Percentiles rank a stretch among this genome's conserved stretches.
Conservation (phyloP, 2,797 vertebrate species). For the Neostethus bicornis region DNA sequence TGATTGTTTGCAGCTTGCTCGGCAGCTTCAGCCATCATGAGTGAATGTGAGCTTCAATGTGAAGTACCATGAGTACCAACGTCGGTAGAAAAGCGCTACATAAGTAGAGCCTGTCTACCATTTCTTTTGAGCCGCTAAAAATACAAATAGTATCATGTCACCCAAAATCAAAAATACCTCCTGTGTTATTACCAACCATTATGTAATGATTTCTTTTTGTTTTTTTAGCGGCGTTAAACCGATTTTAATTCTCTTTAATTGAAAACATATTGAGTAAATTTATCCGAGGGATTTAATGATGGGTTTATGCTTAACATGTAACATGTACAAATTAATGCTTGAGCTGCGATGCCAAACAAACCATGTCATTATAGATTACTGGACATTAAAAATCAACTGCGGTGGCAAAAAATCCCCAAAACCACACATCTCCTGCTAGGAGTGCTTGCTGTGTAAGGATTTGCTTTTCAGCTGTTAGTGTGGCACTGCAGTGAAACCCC, state of each 20-base stretch:
- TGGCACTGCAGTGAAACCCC: slow-evolving; percentile 31
- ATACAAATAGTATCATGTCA: no score
- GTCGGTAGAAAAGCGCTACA: no score
- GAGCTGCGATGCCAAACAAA: slow-evolving; percentile 17
- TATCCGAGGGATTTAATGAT: slow-evolving; percentile 15
- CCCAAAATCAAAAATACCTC: no score
- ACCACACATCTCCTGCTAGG: slow-evolving; percentile 20
- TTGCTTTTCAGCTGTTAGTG: slow-evolving; percentile 32
- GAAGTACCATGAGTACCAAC: no score
- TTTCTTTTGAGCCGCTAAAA: no score
- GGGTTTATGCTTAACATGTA: slow-evolving; percentile 9
- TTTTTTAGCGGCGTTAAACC: slow-evolving; percentile 8
- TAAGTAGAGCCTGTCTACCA: no score
- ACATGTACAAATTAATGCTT: slow-evolving; percentile 14
- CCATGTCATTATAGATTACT: slow-evolving; percentile 28
- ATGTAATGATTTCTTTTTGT: neutral
- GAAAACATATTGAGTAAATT: slow-evolving; percentile 3
- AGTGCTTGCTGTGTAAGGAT: slow-evolving; percentile 15
- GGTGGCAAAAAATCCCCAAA: slow-evolving; percentile 21
- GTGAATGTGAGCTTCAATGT: no score
- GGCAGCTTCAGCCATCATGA: no score
- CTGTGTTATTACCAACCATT: no score
- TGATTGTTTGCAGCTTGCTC: no score
- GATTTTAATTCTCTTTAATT: slow-evolving; percentile 14
- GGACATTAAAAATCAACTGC: slow-evolving; percentile 38